phyloP scores from a whole-genome alignment of 37 sponge, comb jelly and placozoan genomes.

The Axinella damicornis region DNA sequence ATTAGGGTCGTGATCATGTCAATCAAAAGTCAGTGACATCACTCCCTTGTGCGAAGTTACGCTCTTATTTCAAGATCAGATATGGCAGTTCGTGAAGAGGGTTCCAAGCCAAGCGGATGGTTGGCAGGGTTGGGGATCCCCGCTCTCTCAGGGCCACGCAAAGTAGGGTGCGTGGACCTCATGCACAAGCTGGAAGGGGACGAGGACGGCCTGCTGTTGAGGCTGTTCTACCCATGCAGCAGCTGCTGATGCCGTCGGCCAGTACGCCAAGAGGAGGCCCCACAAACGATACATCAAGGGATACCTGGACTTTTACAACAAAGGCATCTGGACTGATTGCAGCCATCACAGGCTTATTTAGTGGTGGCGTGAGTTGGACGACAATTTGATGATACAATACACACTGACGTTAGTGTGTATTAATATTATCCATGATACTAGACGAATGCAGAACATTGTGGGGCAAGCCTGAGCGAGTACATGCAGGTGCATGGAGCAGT shows the following conservation, averaged over 20 bases:
- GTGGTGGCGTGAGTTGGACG: no score
- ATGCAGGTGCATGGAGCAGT: no score
- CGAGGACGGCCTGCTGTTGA: constrained; percentile 40
- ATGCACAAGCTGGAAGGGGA: constrained; percentile 54
- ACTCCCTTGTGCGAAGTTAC: no score
- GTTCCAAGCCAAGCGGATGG: constrained; percentile 30
- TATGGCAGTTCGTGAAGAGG: background rate
- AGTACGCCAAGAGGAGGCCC: constrained; percentile 44
- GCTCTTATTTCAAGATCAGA: no score
- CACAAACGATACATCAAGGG: constrained; percentile 54
- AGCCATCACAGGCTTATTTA: background rate
- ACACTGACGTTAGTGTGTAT: no score
- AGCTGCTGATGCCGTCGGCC: background rate
- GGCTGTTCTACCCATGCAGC: constrained; percentile 79
- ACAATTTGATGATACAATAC: no score
- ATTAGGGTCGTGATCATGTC: no score
- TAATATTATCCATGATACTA: no score
- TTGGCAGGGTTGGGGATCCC: constrained; percentile 50
- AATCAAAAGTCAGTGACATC: no score
- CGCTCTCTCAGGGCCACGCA: constrained; percentile 52
- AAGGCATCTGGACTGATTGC: constrained; percentile 7
- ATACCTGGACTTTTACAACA: constrained; percentile 22
- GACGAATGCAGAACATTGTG: no score
- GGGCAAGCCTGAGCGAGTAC: no score
- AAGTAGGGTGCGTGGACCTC: constrained; percentile 70